Evolutionary conservation across 2,888 invertebrate genomes (phyloP).

Genomic region (Lepetodrilus schrolli): DNA sequence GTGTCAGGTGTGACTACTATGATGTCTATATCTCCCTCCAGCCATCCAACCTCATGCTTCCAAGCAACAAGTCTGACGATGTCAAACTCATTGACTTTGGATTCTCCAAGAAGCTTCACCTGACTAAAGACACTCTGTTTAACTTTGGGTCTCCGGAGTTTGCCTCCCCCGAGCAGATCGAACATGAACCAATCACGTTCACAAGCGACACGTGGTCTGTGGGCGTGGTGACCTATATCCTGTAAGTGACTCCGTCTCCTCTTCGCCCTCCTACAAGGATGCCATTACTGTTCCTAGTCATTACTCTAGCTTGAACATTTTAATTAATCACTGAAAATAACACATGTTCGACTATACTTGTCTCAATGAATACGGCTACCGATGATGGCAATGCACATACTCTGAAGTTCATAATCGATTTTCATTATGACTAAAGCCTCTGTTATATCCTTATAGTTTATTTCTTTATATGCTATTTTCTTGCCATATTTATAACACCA

Average conservation of each 20-base stretch:
- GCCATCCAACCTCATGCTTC: slow-evolving; percentile 96
- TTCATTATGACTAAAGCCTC: too few relatives aligned
- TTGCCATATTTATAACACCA: too few relatives aligned
- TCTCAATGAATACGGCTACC: too few relatives aligned
- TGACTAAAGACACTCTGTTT: slow-evolving; percentile 52
- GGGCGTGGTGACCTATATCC: slow-evolving; percentile 71
- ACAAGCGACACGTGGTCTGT: slow-evolving; percentile 79
- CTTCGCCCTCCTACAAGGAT: too few relatives aligned
- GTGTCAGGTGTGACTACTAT: neutral
- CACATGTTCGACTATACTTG: too few relatives aligned
- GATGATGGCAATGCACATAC: too few relatives aligned
- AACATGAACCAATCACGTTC: slow-evolving; percentile 89
- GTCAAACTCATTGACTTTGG: slow-evolving; percentile 95
- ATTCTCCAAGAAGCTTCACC: slow-evolving; percentile 80
- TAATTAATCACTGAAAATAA: too few relatives aligned
- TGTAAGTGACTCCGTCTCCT: slow-evolving; percentile 63
- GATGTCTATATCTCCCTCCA: slow-evolving; percentile 76
- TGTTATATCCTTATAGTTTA: too few relatives aligned
- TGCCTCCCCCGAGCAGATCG: slow-evolving; percentile 89
- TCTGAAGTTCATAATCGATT: too few relatives aligned
- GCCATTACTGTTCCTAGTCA: too few relatives aligned
- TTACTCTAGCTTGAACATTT: too few relatives aligned
- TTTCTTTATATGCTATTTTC: too few relatives aligned
- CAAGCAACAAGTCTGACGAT: slow-evolving; percentile 80
- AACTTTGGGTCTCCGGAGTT: slow-evolving; percentile 74